These are phyloP conservation scores for Enteromius fasciolatus DNA, from an alignment of 2,797 vertebrate species.

Conservation along the genomic window DNA sequence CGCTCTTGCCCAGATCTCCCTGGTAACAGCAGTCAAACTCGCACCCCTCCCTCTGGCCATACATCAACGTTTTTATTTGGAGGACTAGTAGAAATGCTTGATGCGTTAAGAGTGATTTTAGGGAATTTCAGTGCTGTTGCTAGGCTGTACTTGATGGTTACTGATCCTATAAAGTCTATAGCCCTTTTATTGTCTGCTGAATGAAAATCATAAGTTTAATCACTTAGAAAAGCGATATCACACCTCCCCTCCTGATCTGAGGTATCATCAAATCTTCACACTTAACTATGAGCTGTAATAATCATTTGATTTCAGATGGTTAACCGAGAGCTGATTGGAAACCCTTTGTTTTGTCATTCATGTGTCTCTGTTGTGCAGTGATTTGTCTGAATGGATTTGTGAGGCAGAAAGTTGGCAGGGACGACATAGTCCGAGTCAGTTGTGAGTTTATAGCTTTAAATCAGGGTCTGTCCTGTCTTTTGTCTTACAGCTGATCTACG, in stretches of 20 bases:
- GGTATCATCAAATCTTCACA: not conserved
- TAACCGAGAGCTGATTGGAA: conserved; percentile 11
- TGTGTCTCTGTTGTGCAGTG: conserved; percentile 18
- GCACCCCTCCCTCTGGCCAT: conserved; percentile 39
- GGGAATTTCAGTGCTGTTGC: not conserved
- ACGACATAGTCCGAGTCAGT: conserved; percentile 35
- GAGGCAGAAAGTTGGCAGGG: conserved; percentile 35
- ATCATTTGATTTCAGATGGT: conserved; percentile 1
- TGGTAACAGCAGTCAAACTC: conserved; percentile 66
- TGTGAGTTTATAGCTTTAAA: conserved; percentile 47
- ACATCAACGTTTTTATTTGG: conserved; percentile 16
- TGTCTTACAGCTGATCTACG: conserved; percentile 30
- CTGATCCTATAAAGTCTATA: not conserved
- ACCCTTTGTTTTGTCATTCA: conserved; percentile 22
- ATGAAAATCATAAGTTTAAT: not conserved
- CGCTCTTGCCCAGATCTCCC: conserved; percentile 63
- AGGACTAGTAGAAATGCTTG: not conserved
- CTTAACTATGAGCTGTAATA: not conserved
- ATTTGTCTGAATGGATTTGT: conserved; percentile 35
- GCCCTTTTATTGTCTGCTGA: not conserved
- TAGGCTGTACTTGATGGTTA: not conserved
- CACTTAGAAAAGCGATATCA: not conserved
- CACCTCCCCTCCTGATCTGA: not conserved
- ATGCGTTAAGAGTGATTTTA: not conserved
- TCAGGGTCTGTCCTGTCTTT: conserved; percentile 27